Percentiles rank a stretch among this genome's conserved stretches.
These are phyloP conservation scores for Temnothorax ravouxi DNA, from an alignment of 2,888 invertebrate species.

Conservation along the genomic window DNA sequence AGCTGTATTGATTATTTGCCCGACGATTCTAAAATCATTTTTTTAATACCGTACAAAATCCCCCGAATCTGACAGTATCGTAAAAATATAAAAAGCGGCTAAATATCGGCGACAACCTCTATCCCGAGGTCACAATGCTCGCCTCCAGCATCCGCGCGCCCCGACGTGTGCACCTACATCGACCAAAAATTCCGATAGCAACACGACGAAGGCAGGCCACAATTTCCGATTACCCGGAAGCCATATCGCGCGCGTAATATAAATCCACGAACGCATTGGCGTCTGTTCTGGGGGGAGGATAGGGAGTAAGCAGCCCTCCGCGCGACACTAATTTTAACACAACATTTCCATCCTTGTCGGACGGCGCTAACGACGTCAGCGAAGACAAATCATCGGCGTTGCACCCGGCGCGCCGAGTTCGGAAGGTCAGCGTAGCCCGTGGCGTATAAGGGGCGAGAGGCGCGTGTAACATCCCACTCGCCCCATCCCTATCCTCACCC, in stretches of 20 bases:
- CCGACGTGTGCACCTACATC: conserved; percentile 27
- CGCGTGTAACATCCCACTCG: conserved; percentile 58
- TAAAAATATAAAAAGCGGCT: conserved; percentile 30
- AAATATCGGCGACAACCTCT: neutral
- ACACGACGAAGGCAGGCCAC: conserved; percentile 53
- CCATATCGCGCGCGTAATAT: conserved; percentile 53
- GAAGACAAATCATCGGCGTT: conserved; percentile 57
- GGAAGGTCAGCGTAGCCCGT: conserved; percentile 48
- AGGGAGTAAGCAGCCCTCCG: neutral
- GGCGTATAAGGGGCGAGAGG: conserved; percentile 38
- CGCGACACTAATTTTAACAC: conserved; percentile 54
- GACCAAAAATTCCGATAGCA: conserved; percentile 57
- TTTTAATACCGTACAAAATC: neutral
- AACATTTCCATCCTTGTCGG: conserved; percentile 58
- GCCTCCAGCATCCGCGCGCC: conserved; percentile 23
- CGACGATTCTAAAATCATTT: neutral
- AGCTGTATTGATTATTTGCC: conserved; percentile 18
- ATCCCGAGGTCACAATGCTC: conserved; percentile 19
- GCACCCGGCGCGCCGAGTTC: conserved; percentile 49
- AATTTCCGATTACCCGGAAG: conserved; percentile 58
- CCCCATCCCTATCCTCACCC: neutral
- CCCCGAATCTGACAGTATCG: neutral
- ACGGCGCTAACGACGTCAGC: conserved; percentile 52
- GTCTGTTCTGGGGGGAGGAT: conserved; percentile 22
- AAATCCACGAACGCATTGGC: conserved; percentile 54